Evolutionary conservation across 2,888 invertebrate genomes (phyloP).

Genomic region (Tortrix viridana): DNA sequence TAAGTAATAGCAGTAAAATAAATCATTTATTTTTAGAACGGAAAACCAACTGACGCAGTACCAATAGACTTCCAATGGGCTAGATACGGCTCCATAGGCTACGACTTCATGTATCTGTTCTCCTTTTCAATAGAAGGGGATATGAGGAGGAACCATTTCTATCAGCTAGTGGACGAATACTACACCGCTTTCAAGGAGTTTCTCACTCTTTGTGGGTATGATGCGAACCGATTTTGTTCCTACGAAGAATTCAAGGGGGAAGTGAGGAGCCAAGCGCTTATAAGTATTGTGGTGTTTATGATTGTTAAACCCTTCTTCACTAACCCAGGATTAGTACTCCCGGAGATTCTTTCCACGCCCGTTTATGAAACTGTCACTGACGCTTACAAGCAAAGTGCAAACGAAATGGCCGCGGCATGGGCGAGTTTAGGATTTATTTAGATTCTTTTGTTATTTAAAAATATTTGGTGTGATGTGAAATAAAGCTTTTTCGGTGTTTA

Average conservation of each 20-base stretch:
- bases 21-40: constrained; percentile 26
- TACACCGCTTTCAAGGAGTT: constrained; percentile 26
- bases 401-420: constrained; percentile 23
- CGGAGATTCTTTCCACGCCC: constrained; percentile 6
- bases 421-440: constrained; percentile 28
- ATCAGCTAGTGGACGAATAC: constrained; percentile 19
- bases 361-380: constrained; percentile 6
- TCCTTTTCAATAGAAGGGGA: constrained; percentile 8
- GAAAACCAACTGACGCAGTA: constrained; percentile 23
- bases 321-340: constrained; percentile 5
- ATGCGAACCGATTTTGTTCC: constrained; percentile 24
- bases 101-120: constrained; percentile 33
- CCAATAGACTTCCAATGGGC: constrained; percentile 35
- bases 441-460: not conserved
- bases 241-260: constrained; percentile 29
- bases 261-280: constrained; percentile 11
- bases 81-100: constrained; percentile 25
- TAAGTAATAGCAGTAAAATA: no score
- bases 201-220: constrained; percentile 27
- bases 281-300: constrained; percentile 6
- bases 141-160: constrained; percentile 13
- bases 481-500: not conserved
- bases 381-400: constrained; percentile 10
- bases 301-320: constrained; percentile 8
- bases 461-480: not conserved